Base-by-base conservation (phyloP, 2,888 invertebrate genomes). In the Cryptus viduatorius region DNA sequence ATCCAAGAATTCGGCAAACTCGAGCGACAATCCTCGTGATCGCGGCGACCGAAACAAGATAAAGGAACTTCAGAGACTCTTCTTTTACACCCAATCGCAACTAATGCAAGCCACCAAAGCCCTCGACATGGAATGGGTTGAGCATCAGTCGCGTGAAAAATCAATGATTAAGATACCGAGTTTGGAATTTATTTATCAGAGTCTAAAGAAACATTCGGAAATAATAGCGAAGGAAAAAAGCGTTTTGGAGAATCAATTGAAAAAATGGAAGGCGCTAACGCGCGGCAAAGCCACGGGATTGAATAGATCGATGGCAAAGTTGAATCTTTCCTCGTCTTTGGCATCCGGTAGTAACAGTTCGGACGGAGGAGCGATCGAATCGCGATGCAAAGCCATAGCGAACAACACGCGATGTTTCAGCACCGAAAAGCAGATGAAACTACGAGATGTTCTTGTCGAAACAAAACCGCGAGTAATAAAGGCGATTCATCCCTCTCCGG, bases 121-220 rank as follows among this genome's bases (percentile, higher is more conserved):
- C 1, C 94, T 98, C 2, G 97, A 98, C 90, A 95, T 96, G 72
- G 96, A 97, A 88, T 98, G 98, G 98, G 95, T 96, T 42, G 95
- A 94, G 91, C 91, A 88, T 19, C 89, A 91, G 29, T 89, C 89
- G 19, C 88, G 89, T 1, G 91, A 92, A 42, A 89, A 88, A 24
- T 89, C 92, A 4, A 92, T 91, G 80, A 95, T 96, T 94, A 95
- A 95, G 82, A 95, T 96, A 16, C 97, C 97, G 0, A 96, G 96
- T 44, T 94, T 97, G 88, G 97, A 98, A 90, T 95, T 96, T 44
- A 95, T 98, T 8, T 98, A 97, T 94, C 97, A 97, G 90, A 96
- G 97, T 0, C 94, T 98, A 90, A 96, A 97, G 42, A 96, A 95
- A 83, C 96, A 98, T 86, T 96, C 96, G 87, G 96, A 96, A 86